These are phyloP conservation scores for Clarias laeviceps DNA, from an alignment of 2,797 vertebrate species.

Conservation along the genomic window DNA sequence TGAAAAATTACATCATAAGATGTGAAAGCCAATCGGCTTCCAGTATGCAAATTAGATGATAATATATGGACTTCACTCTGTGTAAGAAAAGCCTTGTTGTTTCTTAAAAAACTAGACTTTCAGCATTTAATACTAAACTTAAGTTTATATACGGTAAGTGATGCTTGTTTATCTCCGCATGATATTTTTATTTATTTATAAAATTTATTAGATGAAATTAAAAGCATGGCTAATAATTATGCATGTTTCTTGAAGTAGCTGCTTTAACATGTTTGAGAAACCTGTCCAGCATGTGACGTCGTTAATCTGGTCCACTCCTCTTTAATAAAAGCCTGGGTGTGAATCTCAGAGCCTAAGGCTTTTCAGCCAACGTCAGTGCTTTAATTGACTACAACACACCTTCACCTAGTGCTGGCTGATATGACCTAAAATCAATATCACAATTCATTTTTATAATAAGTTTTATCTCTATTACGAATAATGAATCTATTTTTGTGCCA, in stretches of 20 bases:
- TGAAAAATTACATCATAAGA: background rate
- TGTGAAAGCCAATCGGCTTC: background rate
- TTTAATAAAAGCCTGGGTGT: slow-evolving; percentile 1
- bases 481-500: no score
- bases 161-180: no score
- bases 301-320: background rate
- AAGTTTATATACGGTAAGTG: no score
- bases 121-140: no score
- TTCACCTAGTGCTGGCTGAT: background rate
- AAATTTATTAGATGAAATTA: no score
- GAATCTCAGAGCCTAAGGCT: background rate
- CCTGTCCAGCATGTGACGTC: background rate
- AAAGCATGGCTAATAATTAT: background rate
- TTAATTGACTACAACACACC: slow-evolving; percentile 2
- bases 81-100: background rate
- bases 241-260: background rate
- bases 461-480: no score
- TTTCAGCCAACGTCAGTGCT: background rate
- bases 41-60: background rate
- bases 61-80: no score
- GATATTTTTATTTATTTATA: no score
- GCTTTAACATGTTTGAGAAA: background rate
- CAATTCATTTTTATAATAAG: no score
- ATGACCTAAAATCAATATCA: no score
- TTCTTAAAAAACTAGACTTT: background rate